These are phyloP conservation scores for Periophthalmodon schlosseri DNA, from an alignment of 2,113 vertebrate genomes.

Conservation along the genomic window DNA sequence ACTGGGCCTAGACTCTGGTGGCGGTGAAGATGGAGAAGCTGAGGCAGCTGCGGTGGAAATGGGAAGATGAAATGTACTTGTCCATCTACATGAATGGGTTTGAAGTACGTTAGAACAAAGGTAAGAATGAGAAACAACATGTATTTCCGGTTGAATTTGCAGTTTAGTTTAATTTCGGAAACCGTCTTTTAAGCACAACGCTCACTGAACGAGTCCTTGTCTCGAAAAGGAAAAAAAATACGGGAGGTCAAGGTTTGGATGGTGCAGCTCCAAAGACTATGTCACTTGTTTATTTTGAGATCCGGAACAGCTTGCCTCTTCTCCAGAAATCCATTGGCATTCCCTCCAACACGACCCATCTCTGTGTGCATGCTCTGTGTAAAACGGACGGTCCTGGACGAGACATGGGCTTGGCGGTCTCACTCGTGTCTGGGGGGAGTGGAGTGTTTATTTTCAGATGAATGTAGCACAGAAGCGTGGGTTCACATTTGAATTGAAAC, in stretches of 20 bases:
- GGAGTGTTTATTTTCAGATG: neutral
- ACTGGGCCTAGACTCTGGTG: too few species aligned
- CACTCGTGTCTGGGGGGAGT: neutral
- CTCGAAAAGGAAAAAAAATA: neutral
- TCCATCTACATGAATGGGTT: too few species aligned
- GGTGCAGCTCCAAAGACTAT: neutral
- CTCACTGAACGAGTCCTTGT: neutral
- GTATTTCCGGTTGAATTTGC: too few species aligned
- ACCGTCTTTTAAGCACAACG: neutral
- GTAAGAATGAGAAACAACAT: too few species aligned
- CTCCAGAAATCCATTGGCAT: neutral
- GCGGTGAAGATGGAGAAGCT: too few species aligned
- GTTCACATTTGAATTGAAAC: neutral
- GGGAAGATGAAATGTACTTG: too few species aligned
- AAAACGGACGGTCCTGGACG: neutral
- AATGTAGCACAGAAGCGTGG: neutral
- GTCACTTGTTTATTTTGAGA: neutral
- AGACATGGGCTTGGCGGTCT: neutral
- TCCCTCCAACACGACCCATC: too few species aligned
- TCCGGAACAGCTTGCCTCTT: neutral
- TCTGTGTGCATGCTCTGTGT: too few species aligned
- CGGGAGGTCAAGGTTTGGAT: constrained; percentile 1
- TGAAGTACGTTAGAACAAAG: too few species aligned
- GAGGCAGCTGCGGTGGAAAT: too few species aligned
- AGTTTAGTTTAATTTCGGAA: neutral